phyloP scores from a whole-genome alignment of 1,140 invertebrate genomes.

The Drosophila pseudoobscura region DNA sequence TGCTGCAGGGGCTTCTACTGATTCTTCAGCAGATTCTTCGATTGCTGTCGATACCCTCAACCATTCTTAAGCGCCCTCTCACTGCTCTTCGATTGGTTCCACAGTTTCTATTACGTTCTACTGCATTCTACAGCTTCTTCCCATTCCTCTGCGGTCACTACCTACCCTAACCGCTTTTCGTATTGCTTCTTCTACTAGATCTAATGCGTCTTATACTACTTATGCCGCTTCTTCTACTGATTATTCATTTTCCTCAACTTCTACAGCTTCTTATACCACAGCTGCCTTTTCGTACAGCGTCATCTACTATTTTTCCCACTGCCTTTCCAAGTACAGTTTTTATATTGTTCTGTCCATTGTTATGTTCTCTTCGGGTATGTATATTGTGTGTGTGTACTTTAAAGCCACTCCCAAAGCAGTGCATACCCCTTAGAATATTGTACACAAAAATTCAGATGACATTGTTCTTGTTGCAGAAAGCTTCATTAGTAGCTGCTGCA shows the following conservation, averaged over 20 bases:
- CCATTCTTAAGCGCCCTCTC: no score
- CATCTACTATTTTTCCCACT: no score
- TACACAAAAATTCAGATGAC: constrained; percentile 35
- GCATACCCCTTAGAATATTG: constrained; percentile 12
- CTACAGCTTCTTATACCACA: no score
- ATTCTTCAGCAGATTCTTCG: no score
- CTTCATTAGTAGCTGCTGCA: constrained; percentile 52
- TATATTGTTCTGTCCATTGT: not conserved
- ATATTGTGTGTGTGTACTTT: constrained; percentile 43
- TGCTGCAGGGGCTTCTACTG: no score
- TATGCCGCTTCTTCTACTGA: no score
- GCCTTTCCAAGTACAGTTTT: no score
- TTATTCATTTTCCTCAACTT: no score
- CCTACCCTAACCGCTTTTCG: not conserved
- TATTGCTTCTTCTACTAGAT: not conserved
- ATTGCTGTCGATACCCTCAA: no score
- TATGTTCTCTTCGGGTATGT: not conserved
- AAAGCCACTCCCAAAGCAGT: constrained; percentile 64
- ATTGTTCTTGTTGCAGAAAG: constrained; percentile 35
- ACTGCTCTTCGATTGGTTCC: no score
- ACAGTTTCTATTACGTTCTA: not conserved
- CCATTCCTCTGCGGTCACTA: no score
- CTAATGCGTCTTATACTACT: constrained; percentile 1
- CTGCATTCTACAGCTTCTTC: not conserved
- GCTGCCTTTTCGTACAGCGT: no score